A percentile compares a stretch with the other conserved stretches of the same genome.
Evolutionary conservation across 2,888 invertebrate species (phyloP).

Genomic region (Lithophane ornitopus): DNA sequence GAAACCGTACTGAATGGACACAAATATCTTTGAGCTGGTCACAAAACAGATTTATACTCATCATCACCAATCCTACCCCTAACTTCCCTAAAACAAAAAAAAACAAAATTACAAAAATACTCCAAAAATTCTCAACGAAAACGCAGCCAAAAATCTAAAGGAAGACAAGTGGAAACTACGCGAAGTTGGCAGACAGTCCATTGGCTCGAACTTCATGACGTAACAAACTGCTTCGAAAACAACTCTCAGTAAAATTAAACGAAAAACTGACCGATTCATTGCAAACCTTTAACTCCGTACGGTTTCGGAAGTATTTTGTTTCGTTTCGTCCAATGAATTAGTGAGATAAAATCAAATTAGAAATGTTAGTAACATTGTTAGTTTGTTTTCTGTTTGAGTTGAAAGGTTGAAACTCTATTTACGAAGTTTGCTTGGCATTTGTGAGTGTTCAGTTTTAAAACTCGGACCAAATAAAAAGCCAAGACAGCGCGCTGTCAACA

Average conservation of each 20-base stretch:
- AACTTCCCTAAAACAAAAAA: background rate
- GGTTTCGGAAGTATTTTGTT: background rate
- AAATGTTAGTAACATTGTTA: conserved; percentile 1
- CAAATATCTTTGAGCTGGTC: background rate
- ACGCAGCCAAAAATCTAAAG: conserved; percentile 24
- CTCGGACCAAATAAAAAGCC: background rate
- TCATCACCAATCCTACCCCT: background rate
- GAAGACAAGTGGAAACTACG: conserved; percentile 30
- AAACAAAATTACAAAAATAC: background rate
- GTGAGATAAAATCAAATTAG: conserved; percentile 16
- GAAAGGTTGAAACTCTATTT: background rate
- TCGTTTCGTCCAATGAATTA: conserved; percentile 14
- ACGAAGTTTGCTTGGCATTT: background rate
- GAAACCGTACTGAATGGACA: background rate
- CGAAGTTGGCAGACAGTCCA: conserved; percentile 72
- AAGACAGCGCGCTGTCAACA: too few relatives aligned
- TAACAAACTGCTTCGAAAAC: conserved; percentile 73
- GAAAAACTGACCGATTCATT: conserved; percentile 55
- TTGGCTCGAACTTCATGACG: conserved; percentile 72
- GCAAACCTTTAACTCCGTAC: conserved; percentile 21
- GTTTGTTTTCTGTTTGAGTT: background rate
- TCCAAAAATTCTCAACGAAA: background rate
- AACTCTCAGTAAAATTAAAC: conserved; percentile 67
- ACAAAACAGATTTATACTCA: background rate
- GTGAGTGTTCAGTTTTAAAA: background rate